Conservation (phyloP, 2,888 invertebrate genomes). For the Pomacea canaliculata region DNA sequence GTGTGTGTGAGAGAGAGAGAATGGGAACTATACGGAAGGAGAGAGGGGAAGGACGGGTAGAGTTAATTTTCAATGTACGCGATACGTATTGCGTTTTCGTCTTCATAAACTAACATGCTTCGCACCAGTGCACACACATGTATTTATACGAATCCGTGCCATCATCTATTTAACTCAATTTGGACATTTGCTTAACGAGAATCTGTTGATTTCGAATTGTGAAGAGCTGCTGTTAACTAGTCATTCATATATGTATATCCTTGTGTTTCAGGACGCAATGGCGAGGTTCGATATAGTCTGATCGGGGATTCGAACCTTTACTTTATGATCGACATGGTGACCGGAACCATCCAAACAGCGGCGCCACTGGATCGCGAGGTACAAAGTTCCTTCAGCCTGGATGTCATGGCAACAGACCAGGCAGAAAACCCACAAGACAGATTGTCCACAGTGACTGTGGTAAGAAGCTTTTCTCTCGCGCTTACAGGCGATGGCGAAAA, state of each 20-base stretch:
- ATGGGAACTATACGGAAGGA: too few species aligned
- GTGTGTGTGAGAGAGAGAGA: too few species aligned
- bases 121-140: too few species aligned
- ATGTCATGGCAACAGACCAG: constrained; percentile 88
- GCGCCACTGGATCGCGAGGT: constrained; percentile 86
- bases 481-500: not conserved
- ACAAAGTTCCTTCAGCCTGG: constrained; percentile 84
- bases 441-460: constrained; percentile 74
- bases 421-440: constrained; percentile 72
- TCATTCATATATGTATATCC: not conserved
- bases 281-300: constrained; percentile 85
- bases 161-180: too few species aligned
- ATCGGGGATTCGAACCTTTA: constrained; percentile 80
- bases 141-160: too few species aligned
- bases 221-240: too few species aligned
- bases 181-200: too few species aligned
- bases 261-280: constrained; percentile 81
- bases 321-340: constrained; percentile 81
- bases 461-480: constrained; percentile 64
- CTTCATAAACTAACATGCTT: too few species aligned
- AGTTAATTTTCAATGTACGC: too few species aligned
- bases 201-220: too few species aligned
- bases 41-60: too few species aligned
- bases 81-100: too few species aligned
- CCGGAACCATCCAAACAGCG: constrained; percentile 86